Evolutionary conservation across 2,113 vertebrate species (phyloP), one percentile per base, ranked within the genome.

Genomic region (Vireo altiloquus): DNA sequence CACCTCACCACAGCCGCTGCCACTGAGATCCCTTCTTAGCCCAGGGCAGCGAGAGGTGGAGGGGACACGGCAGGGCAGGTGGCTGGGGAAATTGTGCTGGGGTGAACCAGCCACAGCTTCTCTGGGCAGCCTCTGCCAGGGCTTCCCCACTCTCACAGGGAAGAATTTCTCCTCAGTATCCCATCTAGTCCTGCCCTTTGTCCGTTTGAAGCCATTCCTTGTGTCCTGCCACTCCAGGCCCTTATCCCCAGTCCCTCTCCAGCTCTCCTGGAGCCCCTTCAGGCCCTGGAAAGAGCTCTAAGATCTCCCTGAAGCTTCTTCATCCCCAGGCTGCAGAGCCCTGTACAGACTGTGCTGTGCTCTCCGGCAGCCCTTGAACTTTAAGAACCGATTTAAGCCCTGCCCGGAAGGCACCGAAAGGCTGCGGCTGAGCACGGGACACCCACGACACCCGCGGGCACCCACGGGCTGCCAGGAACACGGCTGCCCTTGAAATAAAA

Each of bases 261-360:
- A n/a, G 39, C 53, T 75, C 61, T 66, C 53, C 15, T 12, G 53
- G 53, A 53, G 53, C 23, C 11, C 6, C n/a, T 66, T 31, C 4
- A 40, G 16, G 61, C 46, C 0, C 39, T 35, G 61, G 9, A 9
- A 27, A 17, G 1, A 8, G n/a, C n/a, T 40, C 47, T 35, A 15
- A 69, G 47, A 2, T 61, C 40, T 49, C 63, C 14, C n/a, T 15
- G 54, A 0, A 47, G 21, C 47, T 8, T 31, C 35, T n/a, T 11
- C 46, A 53, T 15, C 28, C 21, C 3, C 46, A 12, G 10, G 35
- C 6, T 61, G 57, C 49, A 4, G 16, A 39, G 13, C n/a, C 10
- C 68, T 8, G 25, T 1, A 16, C 1, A 15, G 61, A 11, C 24
- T 12, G 24, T 0, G 31, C 42, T 4, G 7, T 1, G 12, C 22